phyloP scores from a whole-genome alignment of 2,888 invertebrate species.

The Tridacna crocea region DNA sequence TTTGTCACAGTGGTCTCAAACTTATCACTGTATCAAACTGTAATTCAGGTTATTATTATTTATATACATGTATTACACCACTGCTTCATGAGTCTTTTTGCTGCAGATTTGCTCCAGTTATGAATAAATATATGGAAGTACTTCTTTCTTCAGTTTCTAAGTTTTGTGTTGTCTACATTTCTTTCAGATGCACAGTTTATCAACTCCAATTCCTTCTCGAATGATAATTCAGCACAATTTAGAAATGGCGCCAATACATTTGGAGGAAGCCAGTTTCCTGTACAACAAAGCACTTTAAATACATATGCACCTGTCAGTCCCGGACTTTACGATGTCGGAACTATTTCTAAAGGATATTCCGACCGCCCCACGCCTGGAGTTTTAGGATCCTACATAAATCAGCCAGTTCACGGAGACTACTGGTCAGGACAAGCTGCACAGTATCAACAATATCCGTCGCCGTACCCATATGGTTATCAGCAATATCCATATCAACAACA shows the following conservation, averaged over 20 bases:
- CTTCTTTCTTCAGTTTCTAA: too few species aligned
- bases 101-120: too few species aligned
- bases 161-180: not conserved
- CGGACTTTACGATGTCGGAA: not conserved
- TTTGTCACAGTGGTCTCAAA: too few species aligned
- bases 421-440: conserved; percentile 10
- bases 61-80: too few species aligned
- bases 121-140: too few species aligned
- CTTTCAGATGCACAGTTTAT: conserved; percentile 9
- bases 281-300: not conserved
- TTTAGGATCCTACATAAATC: conserved; percentile 7
- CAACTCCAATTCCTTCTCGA: not conserved
- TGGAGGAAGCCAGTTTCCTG: not conserved
- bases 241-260: not conserved
- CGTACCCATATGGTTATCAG: not conserved
- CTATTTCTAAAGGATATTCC: conserved; percentile 1
- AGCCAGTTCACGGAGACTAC: conserved; percentile 7
- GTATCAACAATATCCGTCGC: not conserved
- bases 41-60: too few species aligned
- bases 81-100: too few species aligned
- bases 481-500: conserved; percentile 17
- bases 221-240: not conserved
- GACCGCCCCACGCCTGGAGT: not conserved
- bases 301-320: not conserved
- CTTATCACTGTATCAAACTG: too few species aligned